Conservation (phyloP, 2,888 invertebrate species). For the Reticulitermes lucifugus region DNA sequence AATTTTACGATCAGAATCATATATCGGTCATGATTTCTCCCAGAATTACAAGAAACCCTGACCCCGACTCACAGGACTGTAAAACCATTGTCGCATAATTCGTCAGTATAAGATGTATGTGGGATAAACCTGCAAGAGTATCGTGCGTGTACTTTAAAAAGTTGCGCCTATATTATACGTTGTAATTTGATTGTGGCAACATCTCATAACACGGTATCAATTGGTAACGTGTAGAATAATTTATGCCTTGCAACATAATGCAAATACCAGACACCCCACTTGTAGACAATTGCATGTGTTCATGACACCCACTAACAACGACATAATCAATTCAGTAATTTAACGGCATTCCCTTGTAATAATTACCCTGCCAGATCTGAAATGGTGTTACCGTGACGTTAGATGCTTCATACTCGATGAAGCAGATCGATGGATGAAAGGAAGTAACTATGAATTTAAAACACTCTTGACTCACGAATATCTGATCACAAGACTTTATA, state of each 20-base stretch:
- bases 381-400: neutral
- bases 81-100: too few relatives aligned
- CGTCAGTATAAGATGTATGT: too few relatives aligned
- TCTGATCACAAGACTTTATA: too few relatives aligned
- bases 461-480: neutral
- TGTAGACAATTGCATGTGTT: constrained; percentile 9
- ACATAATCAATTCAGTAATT: neutral
- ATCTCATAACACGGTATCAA: neutral
- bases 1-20: too few relatives aligned
- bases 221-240: neutral
- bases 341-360: neutral
- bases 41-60: too few relatives aligned
- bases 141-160: too few relatives aligned
- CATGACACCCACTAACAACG: neutral
- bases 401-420: neutral
- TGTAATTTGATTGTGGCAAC: neutral
- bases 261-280: constrained; percentile 16
- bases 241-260: neutral
- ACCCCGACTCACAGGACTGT: too few relatives aligned
- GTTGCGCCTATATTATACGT: neutral
- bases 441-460: neutral
- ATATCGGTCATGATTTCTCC: too few relatives aligned
- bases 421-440: neutral
- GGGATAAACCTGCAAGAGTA: too few relatives aligned
- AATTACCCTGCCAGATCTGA: neutral